Percentiles rank a stretch among this genome's conserved stretches.
Evolutionary conservation across 2,888 invertebrate species (phyloP).

Genomic region (Drosophila nigricruria): DNA sequence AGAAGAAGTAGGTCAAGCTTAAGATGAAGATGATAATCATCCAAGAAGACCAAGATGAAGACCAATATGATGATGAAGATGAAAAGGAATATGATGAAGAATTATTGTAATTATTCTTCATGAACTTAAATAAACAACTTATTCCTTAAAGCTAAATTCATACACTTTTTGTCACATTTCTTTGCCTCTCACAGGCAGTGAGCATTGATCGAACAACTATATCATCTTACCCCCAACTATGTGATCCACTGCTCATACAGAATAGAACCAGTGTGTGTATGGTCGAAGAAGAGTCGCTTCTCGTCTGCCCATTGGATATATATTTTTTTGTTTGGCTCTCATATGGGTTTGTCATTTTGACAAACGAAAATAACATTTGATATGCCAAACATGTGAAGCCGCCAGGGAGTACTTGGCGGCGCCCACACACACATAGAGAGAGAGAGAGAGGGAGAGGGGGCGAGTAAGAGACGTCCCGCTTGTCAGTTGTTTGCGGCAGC

Average conservation of each 20-base stretch:
- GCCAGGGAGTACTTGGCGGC: constrained; percentile 36
- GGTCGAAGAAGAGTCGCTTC: constrained; percentile 16
- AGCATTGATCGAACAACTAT: background rate
- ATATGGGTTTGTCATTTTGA: constrained; percentile 65
- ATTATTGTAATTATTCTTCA: no score
- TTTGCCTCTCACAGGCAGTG: background rate
- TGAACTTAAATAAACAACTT: no score
- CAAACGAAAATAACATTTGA: constrained; percentile 70
- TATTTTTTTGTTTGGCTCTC: constrained; percentile 41
- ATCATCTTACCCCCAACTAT: background rate
- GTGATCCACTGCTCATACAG: background rate
- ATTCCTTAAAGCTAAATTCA: background rate
- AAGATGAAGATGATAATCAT: background rate
- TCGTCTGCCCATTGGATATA: constrained; percentile 20
- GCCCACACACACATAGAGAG: background rate
- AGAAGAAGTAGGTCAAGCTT: background rate
- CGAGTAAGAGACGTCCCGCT: constrained; percentile 3
- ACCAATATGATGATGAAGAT: background rate
- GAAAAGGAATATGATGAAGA: background rate
- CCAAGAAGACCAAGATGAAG: no score
- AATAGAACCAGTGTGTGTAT: constrained; percentile 22
- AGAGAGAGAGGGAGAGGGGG: background rate
- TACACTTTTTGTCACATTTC: background rate
- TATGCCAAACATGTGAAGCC: constrained; percentile 62
- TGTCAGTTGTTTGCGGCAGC: constrained; percentile 59